Evolutionary conservation across 1,140 invertebrate species (phyloP), one percentile per base, ranked within the genome.

Genomic region (Muscidifurax raptorellus): DNA sequence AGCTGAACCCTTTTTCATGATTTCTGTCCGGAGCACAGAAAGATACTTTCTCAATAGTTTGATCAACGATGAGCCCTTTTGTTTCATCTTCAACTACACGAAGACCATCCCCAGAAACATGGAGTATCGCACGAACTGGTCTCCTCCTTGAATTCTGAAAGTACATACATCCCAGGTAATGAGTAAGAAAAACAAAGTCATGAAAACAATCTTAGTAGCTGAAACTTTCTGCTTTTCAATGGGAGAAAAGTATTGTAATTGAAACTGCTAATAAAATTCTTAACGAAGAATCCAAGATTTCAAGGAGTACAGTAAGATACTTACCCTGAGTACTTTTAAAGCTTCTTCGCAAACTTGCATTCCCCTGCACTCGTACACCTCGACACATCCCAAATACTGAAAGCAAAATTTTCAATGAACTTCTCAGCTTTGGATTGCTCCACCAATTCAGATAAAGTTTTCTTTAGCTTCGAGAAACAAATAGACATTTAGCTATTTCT

Each of bases 291-390:
- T 72, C 32, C 18, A 22, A 59, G 22, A 74, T 72, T 59, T 5
- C 25, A n/a, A 52, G 59, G 25, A 74, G 5, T 32, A 36, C 22
- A 32, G 1, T 40, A 30, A 74, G 27, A 64, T 81, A 94, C 95
- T 95, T 93, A 98, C 97, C 93, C 97, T 94, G 74, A 98, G 93
- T 80, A 98, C 97, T 95, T 99, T 99, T 59, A 99, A 95, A 28
- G 99, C 99, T 93, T 99, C 98, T 93, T 99, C 99, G 94, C 99
- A 99, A 59, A 99, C 98, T 93, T 99, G 97, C 98, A 99, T 99
- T 27, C 99, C 99, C 89, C 99, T 95, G 0, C 98, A 99, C 93
- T 99, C 99, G 93, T 98, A 99, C 3, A 99, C 99, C 94, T 99
- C 99, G 1, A 99, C 98, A 94, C 98, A 99, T 86, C 99, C 99